phyloP scores from a whole-genome alignment of 2,797 vertebrate genomes.

The Cirrhinus molitorella region DNA sequence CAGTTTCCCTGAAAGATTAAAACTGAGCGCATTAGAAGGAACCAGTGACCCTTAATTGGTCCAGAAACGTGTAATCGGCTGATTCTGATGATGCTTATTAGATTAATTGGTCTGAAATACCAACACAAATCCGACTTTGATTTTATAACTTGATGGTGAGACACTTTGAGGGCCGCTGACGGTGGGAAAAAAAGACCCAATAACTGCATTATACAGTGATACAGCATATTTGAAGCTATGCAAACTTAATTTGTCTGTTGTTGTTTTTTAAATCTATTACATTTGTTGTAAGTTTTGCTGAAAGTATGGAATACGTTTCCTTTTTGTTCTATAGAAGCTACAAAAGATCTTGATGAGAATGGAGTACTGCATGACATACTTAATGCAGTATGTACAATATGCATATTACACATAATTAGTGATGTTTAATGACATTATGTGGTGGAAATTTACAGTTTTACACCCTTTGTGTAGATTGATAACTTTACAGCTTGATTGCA shows the following conservation, averaged over 20 bases:
- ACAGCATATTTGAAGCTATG: slow-evolving; percentile 1
- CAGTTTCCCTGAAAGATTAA: slow-evolving; percentile 27
- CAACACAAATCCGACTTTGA: slow-evolving; percentile 23
- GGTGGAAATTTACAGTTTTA: background rate
- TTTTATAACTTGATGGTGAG: background rate
- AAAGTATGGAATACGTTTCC: background rate
- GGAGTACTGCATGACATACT: background rate
- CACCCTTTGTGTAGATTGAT: background rate
- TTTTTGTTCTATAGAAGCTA: background rate
- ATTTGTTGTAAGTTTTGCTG: slow-evolving; percentile 4
- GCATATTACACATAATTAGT: background rate
- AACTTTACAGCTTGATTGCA: background rate
- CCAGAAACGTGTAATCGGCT: background rate
- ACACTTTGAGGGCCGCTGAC: background rate
- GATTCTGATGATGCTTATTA: slow-evolving; percentile 8
- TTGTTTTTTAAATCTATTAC: background rate
- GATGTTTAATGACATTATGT: background rate
- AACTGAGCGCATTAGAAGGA: background rate
- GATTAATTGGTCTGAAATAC: slow-evolving; percentile 27
- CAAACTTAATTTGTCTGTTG: background rate
- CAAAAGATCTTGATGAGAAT: background rate
- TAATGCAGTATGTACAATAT: background rate
- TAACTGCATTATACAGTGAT: background rate
- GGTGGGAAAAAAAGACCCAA: background rate
- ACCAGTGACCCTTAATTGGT: slow-evolving; percentile 14